Conservation (phyloP, 2,113 vertebrate genomes). For the Barbus barbus region DNA sequence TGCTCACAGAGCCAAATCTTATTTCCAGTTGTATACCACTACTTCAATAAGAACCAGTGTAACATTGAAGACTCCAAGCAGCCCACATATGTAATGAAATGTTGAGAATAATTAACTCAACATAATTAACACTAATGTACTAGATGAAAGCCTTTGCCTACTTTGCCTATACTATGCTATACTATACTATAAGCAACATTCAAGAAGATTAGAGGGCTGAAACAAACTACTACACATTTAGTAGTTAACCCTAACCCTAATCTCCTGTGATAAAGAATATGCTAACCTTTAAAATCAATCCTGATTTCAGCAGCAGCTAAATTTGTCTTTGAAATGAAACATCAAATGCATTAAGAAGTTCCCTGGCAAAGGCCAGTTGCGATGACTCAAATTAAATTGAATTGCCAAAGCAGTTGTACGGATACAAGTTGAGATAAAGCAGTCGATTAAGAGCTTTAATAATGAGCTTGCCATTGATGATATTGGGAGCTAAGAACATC, state of each 20-base stretch:
- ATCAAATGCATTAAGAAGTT: constrained; percentile 37
- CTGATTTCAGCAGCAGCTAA: constrained; percentile 12
- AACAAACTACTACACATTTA: neutral
- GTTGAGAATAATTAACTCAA: too few species aligned
- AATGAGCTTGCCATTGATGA: constrained; percentile 39
- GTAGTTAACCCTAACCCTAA: too few species aligned
- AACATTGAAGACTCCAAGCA: neutral
- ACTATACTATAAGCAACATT: neutral
- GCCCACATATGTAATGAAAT: neutral
- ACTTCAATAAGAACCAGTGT: neutral
- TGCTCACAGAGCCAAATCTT: constrained; percentile 42
- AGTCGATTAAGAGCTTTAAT: constrained; percentile 43
- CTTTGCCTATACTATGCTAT: neutral
- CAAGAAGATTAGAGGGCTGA: neutral
- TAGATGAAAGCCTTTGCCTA: neutral
- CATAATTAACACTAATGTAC: too few species aligned
- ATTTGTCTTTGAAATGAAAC: constrained; percentile 31
- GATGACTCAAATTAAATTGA: constrained; percentile 45
- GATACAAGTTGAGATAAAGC: constrained; percentile 14
- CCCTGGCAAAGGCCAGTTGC: constrained; percentile 31
- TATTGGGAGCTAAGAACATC: neutral
- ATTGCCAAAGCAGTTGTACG: constrained; percentile 3
- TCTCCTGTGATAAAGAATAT: neutral
- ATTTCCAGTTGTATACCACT: constrained; percentile 49
- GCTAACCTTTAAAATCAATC: neutral